Evolutionary conservation across 2,113 vertebrate genomes (phyloP).

Genomic region (Pangasianodon gigas): DNA sequence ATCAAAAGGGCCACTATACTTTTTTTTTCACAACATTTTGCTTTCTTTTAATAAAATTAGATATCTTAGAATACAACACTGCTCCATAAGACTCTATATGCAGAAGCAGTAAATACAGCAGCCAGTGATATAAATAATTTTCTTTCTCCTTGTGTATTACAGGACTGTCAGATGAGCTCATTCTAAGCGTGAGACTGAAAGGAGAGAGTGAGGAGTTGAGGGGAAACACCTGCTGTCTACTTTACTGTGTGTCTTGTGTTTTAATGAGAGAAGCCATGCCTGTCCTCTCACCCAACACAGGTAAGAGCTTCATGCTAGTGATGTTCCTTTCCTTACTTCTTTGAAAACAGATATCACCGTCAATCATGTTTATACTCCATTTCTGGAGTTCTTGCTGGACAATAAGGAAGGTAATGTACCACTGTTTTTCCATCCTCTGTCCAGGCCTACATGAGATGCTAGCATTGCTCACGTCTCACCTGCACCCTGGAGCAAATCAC

Average conservation of each 20-base stretch:
- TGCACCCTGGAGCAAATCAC: conserved; percentile 89
- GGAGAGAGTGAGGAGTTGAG: background rate
- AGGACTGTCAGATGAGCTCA: conserved; percentile 27
- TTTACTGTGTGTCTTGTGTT: conserved; percentile 45
- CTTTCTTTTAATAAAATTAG: background rate
- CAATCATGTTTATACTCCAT: background rate
- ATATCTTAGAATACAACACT: background rate
- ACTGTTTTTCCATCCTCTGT: conserved; percentile 10
- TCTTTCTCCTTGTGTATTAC: conserved; percentile 24
- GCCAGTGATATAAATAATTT: background rate
- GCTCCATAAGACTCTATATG: background rate
- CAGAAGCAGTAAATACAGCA: background rate
- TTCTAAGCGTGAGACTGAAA: conserved; percentile 3
- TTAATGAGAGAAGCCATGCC: conserved; percentile 80
- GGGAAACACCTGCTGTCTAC: conserved; percentile 33
- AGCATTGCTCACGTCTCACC: conserved; percentile 89
- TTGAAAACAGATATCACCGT: background rate
- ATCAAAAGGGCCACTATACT: background rate
- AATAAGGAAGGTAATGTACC: background rate
- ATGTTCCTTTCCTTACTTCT: background rate
- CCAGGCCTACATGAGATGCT: conserved; percentile 90
- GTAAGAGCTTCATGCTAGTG: conserved; percentile 63
- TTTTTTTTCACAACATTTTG: background rate
- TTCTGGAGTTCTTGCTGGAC: background rate
- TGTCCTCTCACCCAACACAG: conserved; percentile 82